Conservation (phyloP, 2,888 invertebrate genomes). For the Rhabditoides inermis region DNA sequence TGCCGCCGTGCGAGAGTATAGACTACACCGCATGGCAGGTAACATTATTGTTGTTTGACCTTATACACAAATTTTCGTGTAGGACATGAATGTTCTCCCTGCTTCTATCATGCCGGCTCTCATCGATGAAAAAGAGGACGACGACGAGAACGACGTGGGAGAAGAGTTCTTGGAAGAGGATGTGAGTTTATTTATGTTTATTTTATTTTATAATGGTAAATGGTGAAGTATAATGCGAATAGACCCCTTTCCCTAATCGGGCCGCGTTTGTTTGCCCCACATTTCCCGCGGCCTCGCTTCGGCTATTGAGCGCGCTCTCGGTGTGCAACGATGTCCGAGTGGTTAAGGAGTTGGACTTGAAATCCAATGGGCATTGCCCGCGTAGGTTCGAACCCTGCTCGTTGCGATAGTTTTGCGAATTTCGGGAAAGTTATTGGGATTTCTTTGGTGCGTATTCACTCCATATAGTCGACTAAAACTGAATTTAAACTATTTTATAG, state of each 20-base stretch:
- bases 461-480: too few relatives aligned
- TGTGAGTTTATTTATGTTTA: constrained; percentile 3
- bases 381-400: constrained; percentile 65
- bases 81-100: constrained; percentile 48
- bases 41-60: background rate
- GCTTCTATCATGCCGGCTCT: constrained; percentile 45
- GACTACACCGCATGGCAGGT: constrained; percentile 51
- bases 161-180: constrained; percentile 37
- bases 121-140: constrained; percentile 41
- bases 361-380: constrained; percentile 65
- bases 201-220: too few relatives aligned
- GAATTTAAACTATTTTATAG: too few relatives aligned
- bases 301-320: background rate
- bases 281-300: background rate
- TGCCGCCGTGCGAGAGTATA: constrained; percentile 43
- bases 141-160: constrained; percentile 40
- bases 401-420: too few relatives aligned
- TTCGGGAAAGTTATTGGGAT: too few relatives aligned
- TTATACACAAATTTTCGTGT: too few relatives aligned
- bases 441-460: too few relatives aligned
- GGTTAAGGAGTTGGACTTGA: constrained; percentile 64
- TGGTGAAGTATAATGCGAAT: too few relatives aligned
- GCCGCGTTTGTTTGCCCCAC: background rate
- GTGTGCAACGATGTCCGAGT: constrained; percentile 53
- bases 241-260: too few relatives aligned